Percentiles rank a stretch among this genome's conserved stretches.
Conservation (phyloP, 30 jellyfish, hydroid and myxozoan species). For the Turritopsis dohrnii region DNA sequence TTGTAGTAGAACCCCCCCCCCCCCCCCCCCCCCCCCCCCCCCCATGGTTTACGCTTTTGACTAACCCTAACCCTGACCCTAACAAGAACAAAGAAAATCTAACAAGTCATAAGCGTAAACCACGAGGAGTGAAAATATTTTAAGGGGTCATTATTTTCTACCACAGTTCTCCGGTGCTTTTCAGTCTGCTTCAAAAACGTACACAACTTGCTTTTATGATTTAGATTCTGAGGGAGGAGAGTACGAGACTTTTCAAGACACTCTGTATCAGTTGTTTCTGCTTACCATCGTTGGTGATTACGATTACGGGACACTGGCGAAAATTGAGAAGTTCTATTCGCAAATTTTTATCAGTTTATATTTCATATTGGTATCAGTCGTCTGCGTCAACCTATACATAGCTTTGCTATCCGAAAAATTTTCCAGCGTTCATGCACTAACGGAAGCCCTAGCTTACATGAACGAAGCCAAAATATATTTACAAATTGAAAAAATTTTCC, state of each 20-base stretch:
- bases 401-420: conserved; percentile 30
- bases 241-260: conserved; percentile 10
- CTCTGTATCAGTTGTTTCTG: conserved; percentile 26
- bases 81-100: too few relatives aligned
- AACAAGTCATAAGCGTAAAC: too few relatives aligned
- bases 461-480: conserved; percentile 3
- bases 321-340: conserved; percentile 1
- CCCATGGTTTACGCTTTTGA: too few relatives aligned
- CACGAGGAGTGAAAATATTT: too few relatives aligned
- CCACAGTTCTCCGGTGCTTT: too few relatives aligned
- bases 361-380: conserved; percentile 11
- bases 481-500: not conserved
- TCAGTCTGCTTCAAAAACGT: too few relatives aligned
- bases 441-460: conserved; percentile 21
- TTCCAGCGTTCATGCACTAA: conserved; percentile 14
- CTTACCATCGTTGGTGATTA: conserved; percentile 27
- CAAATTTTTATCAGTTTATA: conserved; percentile 11
- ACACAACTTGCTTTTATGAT: too few relatives aligned
- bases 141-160: too few relatives aligned
- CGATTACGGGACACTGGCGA: conserved; percentile 11
- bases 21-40: too few relatives aligned
- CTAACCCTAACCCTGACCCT: too few relatives aligned
- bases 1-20: too few relatives aligned
- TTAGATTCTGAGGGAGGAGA: conserved; percentile 10
- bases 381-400: conserved; percentile 31